Evolutionary conservation across 2,797 vertebrate genomes (phyloP).

Genomic region (Lithobates pipiens): DNA sequence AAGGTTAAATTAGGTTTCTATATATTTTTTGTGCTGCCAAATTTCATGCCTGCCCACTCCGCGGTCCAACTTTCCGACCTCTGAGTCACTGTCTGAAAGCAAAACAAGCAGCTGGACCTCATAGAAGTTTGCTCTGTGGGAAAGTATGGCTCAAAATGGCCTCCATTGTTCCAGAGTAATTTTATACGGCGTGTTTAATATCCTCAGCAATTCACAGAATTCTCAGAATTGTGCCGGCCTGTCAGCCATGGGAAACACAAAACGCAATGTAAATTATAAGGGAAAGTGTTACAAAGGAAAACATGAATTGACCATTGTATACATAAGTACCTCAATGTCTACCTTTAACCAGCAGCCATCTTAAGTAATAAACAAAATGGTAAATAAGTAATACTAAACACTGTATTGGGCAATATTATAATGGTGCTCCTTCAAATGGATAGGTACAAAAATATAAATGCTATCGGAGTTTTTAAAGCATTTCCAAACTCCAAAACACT

Average conservation of each 20-base stretch:
- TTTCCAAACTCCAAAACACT: too few relatives aligned
- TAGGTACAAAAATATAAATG: too few relatives aligned
- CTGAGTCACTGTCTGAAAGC: slow-evolving; percentile 83
- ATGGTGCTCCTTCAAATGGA: too few relatives aligned
- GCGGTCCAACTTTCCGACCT: slow-evolving; percentile 77
- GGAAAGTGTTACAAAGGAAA: slow-evolving; percentile 45
- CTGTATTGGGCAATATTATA: too few relatives aligned
- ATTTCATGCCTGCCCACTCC: slow-evolving; percentile 76
- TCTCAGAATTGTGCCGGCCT: slow-evolving; percentile 77
- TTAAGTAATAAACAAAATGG: background rate
- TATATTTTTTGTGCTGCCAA: slow-evolving; percentile 72
- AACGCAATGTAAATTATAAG: slow-evolving; percentile 49
- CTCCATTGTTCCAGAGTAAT: slow-evolving; percentile 83
- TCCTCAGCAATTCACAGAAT: slow-evolving; percentile 73
- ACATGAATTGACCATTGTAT: slow-evolving; percentile 52
- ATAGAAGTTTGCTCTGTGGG: slow-evolving; percentile 79
- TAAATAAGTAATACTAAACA: background rate
- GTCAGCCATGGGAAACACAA: slow-evolving; percentile 76
- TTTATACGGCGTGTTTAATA: slow-evolving; percentile 81
- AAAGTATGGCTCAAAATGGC: slow-evolving; percentile 82
- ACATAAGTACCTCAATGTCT: slow-evolving; percentile 29
- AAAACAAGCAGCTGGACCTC: slow-evolving; percentile 76
- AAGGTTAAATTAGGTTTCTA: slow-evolving; percentile 68
- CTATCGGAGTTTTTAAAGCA: too few relatives aligned
- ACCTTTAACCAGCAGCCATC: slow-evolving; percentile 14